A percentile compares a stretch with the other conserved stretches of the same genome.
Evolutionary conservation across 2,113 vertebrate species (phyloP).

Genomic region (Sialia sialis): DNA sequence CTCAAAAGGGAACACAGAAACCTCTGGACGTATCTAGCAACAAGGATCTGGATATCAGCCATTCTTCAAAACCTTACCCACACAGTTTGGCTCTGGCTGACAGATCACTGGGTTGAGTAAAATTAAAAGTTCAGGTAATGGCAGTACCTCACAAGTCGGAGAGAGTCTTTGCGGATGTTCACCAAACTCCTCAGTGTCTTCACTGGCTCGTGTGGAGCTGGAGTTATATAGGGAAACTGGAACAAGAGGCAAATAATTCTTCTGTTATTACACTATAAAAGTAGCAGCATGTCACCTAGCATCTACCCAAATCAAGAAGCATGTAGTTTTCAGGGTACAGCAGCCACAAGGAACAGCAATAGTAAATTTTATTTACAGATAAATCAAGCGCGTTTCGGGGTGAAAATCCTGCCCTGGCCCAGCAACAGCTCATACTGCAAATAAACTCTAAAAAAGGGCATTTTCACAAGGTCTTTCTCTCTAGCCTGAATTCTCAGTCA

Average conservation of each 20-base stretch:
- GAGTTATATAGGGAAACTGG: constrained; percentile 96
- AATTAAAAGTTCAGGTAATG: not conserved
- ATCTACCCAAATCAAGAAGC: not conserved
- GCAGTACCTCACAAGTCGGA: constrained; percentile 89
- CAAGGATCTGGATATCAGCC: not conserved
- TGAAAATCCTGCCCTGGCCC: not conserved
- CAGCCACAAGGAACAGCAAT: not conserved
- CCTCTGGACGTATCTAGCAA: not conserved
- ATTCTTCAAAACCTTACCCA: not conserved
- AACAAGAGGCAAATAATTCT: constrained; percentile 7
- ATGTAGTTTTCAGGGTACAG: not conserved
- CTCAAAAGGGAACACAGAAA: not conserved
- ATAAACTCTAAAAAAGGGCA: not conserved
- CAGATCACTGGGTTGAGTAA: not conserved
- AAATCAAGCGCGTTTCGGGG: not conserved
- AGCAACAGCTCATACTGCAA: not conserved
- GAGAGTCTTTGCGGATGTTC: constrained; percentile 96
- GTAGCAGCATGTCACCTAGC: not conserved
- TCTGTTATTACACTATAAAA: not conserved
- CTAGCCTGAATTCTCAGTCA: not conserved
- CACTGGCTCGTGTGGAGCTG: constrained; percentile 95
- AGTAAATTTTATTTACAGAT: not conserved
- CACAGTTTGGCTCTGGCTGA: not conserved
- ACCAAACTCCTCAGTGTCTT: constrained; percentile 95
- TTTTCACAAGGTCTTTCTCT: not conserved